Evolutionary conservation across 2,888 invertebrate species (phyloP), one percentile per base, ranked within the genome.

Genomic region (Drosophila diplacantha): DNA sequence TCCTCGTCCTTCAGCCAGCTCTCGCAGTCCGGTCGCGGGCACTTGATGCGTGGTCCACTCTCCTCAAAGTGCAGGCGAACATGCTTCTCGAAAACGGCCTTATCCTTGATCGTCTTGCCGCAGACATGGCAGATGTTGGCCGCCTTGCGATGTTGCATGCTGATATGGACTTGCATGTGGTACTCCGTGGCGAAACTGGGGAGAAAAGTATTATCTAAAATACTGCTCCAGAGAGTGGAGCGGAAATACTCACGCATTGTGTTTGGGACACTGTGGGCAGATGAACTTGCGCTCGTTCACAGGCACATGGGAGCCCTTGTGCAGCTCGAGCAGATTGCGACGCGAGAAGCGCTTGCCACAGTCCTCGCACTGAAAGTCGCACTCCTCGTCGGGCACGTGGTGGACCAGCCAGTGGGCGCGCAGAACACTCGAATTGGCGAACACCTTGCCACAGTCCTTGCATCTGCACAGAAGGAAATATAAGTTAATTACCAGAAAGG

Each of bases 71-170:
- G 88, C 61, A 86, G 72, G 4, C 86, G 75, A 16, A 87, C 87
- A 74, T 88, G 87, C 37, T 86, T 87, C 51, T 87, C 88, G 52
- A 86, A 88, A 7, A 86, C 85, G 26, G 85, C 81, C 57, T 87
- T 87, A 24, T 87, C 88, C 14, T 87, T 85, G 60, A 88, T 87
- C 47, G 85, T 85, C 65, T 88, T 88, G 22, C 87, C 88, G 53
- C 88, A 88, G 11, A 88, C 87, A 72, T 88, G 87, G 55, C 87
- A 88, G 22, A 88, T 84, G 71, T 87, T 86, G 4, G 85, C 83
- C 7, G 86, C 86, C 49, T 85, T 85, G 16, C 81, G 83, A 50
- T 87, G 87, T 31, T 85, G 82, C 69, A 82, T 85, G 60, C 85
- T 85, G 3, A 85, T 78, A 61, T 88, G 88, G 29, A 86, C 84